Evolutionary conservation across 2,888 invertebrate genomes (phyloP).

Genomic region (Amiota mariae): DNA sequence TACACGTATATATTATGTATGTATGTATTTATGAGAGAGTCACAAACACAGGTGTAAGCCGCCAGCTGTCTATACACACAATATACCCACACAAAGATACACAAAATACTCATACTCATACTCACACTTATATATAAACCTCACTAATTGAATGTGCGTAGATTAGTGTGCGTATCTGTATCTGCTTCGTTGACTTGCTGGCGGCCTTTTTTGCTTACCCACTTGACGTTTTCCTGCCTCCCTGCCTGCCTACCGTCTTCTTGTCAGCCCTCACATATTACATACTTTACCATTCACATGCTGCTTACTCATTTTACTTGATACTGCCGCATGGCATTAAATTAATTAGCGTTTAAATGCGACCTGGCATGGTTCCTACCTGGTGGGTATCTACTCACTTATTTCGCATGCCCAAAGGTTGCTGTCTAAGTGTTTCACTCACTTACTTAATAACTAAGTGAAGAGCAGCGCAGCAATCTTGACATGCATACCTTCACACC

Average conservation of each 20-base stretch:
- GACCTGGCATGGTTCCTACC: not conserved
- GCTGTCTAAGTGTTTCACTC: no score
- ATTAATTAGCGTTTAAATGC: conserved; percentile 53
- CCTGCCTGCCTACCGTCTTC: no score
- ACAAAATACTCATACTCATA: not conserved
- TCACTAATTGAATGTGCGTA: conserved; percentile 12
- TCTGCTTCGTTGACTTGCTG: not conserved
- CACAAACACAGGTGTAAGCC: not conserved
- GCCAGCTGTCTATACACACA: no score
- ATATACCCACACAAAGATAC: not conserved
- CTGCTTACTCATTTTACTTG: not conserved
- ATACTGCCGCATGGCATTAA: conserved; percentile 38
- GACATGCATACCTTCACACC: not conserved
- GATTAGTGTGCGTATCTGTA: not conserved
- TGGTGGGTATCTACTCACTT: no score
- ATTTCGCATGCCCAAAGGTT: no score
- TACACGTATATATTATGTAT: no score
- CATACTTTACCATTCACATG: conserved; percentile 5
- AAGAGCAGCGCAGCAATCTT: not conserved
- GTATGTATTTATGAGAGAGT: no score
- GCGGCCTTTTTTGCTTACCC: not conserved
- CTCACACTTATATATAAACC: conserved; percentile 8
- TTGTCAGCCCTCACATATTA: not conserved
- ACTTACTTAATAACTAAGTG: no score
- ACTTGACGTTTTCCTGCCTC: conserved; percentile 29